phyloP scores from a whole-genome alignment of 1,140 invertebrate genomes.

The Microplitis demolitor region DNA sequence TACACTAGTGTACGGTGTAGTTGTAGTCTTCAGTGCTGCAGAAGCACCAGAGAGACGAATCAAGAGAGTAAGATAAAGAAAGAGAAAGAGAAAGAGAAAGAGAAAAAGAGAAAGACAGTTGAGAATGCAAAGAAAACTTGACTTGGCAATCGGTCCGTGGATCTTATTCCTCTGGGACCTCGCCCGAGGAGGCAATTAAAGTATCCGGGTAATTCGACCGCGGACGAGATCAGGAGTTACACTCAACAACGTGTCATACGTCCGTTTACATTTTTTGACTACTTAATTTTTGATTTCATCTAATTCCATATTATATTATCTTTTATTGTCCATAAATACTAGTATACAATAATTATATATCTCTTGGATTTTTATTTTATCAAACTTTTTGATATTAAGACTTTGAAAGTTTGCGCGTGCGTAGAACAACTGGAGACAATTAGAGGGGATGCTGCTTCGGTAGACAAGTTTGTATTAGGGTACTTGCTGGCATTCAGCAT shows the following conservation, averaged over 20 bases:
- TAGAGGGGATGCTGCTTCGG: no score
- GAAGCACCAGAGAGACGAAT: neutral
- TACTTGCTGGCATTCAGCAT: no score
- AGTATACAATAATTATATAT: no score
- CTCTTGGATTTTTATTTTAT: no score
- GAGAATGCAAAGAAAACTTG: neutral
- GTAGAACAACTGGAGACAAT: no score
- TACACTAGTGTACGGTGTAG: slow-evolving; percentile 4
- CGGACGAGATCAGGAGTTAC: neutral
- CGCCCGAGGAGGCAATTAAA: slow-evolving; percentile 50
- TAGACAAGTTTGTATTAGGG: no score
- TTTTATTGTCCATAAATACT: neutral
- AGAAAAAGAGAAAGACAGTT: neutral
- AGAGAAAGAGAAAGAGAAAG: neutral
- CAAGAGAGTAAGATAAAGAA: neutral
- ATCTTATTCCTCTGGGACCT: slow-evolving; percentile 32
- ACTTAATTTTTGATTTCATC: no score
- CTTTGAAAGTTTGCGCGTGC: no score
- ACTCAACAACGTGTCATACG: slow-evolving; percentile 4
- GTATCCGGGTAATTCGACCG: slow-evolving; percentile 44
- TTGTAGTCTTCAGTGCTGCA: neutral
- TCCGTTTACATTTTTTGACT: neutral
- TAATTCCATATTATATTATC: neutral
- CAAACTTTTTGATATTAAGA: no score
- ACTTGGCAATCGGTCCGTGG: slow-evolving; percentile 27